Conservation (phyloP, 2,888 invertebrate species). For the Drosophila koepferae region DNA sequence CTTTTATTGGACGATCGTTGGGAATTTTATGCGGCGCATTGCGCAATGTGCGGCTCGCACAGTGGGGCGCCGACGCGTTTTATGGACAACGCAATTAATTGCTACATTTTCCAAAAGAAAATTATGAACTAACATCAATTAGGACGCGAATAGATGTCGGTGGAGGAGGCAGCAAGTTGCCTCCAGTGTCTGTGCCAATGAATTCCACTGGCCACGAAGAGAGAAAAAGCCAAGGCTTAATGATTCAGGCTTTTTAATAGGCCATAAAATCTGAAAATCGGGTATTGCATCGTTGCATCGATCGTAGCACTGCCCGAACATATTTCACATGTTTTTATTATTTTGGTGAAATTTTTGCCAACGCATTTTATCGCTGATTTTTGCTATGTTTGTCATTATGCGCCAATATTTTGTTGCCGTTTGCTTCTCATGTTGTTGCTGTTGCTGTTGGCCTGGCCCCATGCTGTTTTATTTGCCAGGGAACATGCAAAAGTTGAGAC, state of each 20-base stretch:
- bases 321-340: slow-evolving; percentile 80
- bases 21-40: slow-evolving; percentile 68
- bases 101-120: slow-evolving; percentile 80
- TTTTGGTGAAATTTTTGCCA: slow-evolving; percentile 72
- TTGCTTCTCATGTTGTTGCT: slow-evolving; percentile 24
- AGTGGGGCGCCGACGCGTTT: slow-evolving; percentile 78
- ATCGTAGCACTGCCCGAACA: slow-evolving; percentile 63
- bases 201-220: slow-evolving; percentile 44
- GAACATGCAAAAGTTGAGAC: slow-evolving; percentile 56
- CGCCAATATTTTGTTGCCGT: slow-evolving; percentile 44
- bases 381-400: slow-evolving; percentile 60
- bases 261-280: slow-evolving; percentile 78
- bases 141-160: slow-evolving; percentile 58
- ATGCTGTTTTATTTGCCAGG: slow-evolving; percentile 70
- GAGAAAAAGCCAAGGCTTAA: slow-evolving; percentile 55
- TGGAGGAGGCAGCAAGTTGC: slow-evolving; percentile 4
- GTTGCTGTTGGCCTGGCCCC: slow-evolving; percentile 30
- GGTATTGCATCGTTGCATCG: slow-evolving; percentile 65
- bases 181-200: slow-evolving; percentile 19
- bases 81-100: slow-evolving; percentile 77
- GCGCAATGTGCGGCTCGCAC: slow-evolving; percentile 77
- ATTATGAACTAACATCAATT: slow-evolving; percentile 81
- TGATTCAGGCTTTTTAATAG: slow-evolving; percentile 79
- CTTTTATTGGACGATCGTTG: slow-evolving; percentile 71
- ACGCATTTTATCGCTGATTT: slow-evolving; percentile 63